A percentile compares a stretch with the other conserved stretches of the same genome.
Conservation (phyloP, 2,888 invertebrate genomes). For the Epicampocera succincta region DNA sequence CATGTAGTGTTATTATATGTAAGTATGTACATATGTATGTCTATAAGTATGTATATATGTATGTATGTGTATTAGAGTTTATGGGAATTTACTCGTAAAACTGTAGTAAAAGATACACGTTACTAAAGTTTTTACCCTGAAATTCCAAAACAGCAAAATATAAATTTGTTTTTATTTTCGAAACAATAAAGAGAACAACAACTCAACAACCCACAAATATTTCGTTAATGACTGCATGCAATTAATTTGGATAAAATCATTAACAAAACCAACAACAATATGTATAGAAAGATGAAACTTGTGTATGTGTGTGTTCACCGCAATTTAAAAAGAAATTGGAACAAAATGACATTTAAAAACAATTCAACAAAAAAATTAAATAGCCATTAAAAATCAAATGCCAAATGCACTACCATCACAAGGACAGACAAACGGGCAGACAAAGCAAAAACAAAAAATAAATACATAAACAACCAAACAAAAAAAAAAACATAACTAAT, state of each 20-base stretch:
- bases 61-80: too few species aligned
- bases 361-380: slow-evolving; percentile 24
- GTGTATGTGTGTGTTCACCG: slow-evolving; percentile 13
- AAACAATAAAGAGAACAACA: too few species aligned
- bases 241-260: not conserved
- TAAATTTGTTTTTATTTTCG: too few species aligned
- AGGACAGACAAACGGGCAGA: slow-evolving; percentile 49
- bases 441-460: slow-evolving; percentile 10
- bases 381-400: slow-evolving; percentile 30
- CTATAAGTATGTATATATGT: too few species aligned
- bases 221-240: too few species aligned
- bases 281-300: not conserved
- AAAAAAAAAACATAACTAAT: slow-evolving; percentile 28
- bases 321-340: slow-evolving; percentile 50
- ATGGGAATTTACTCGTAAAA: too few species aligned
- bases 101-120: too few species aligned
- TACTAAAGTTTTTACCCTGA: too few species aligned
- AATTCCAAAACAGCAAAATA: too few species aligned
- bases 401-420: slow-evolving; percentile 28
- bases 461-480: slow-evolving; percentile 20
- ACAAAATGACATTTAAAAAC: slow-evolving; percentile 50
- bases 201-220: too few species aligned
- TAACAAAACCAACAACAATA: not conserved
- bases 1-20: too few species aligned
- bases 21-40: too few species aligned